Conservation (phyloP, 2,113 vertebrate species). For the Ailurus styani region DNA sequence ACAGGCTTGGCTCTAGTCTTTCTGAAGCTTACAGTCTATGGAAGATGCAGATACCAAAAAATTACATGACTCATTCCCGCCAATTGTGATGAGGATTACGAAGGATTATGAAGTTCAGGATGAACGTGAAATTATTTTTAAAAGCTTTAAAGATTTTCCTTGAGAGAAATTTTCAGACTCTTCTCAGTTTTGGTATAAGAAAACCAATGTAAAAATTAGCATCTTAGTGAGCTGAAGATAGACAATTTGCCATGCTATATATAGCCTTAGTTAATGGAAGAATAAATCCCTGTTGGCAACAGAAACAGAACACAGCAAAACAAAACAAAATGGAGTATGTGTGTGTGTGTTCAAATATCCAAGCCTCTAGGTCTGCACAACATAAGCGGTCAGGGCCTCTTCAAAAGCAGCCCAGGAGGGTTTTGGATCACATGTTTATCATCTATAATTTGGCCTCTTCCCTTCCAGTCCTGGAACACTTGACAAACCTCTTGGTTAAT, state of each 20-base stretch:
- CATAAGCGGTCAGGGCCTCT: not conserved
- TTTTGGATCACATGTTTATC: not conserved
- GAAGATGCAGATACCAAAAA: not conserved
- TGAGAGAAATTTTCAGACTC: not conserved
- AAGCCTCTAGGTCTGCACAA: not conserved
- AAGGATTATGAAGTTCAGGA: not conserved
- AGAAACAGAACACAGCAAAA: not conserved
- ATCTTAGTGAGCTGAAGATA: not conserved
- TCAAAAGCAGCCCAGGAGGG: fast-evolving
- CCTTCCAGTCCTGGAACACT: not conserved
- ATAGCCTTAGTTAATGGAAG: not conserved
- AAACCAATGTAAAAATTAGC: not conserved
- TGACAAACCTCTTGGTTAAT: not conserved
- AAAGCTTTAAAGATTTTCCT: not conserved
- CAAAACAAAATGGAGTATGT: not conserved
- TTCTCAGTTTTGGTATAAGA: not conserved
- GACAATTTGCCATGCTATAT: not conserved
- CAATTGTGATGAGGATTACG: fast-evolving
- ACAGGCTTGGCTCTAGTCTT: not conserved
- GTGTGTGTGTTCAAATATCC: not conserved
- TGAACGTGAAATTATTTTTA: not conserved
- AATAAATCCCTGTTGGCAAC: not conserved
- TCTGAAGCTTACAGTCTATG: not conserved
- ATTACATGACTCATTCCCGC: not conserved
- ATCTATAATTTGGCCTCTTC: not conserved